Percentiles rank a stretch among this genome's conserved stretches.
phyloP scores from a whole-genome alignment of 2,797 vertebrate genomes.

The Staurois parvus region DNA sequence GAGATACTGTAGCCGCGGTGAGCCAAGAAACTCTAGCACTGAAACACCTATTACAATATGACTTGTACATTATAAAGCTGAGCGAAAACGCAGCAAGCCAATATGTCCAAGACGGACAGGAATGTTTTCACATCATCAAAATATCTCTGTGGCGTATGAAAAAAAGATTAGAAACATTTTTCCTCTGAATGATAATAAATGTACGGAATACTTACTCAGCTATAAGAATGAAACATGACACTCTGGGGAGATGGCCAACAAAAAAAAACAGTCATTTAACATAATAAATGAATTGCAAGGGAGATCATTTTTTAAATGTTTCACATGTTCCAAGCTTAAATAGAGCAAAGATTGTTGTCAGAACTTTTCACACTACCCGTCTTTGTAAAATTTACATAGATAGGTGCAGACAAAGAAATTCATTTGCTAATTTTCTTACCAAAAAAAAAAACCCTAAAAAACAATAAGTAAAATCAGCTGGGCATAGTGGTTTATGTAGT shows the following conservation, averaged over 20 bases:
- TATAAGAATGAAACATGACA: constrained; percentile 28
- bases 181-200: constrained; percentile 36
- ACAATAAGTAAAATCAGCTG: no score
- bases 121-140: constrained; percentile 43
- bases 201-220: constrained; percentile 29
- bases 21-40: constrained; percentile 28
- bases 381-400: no score
- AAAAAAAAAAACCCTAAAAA: no score
- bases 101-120: constrained; percentile 24
- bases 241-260: constrained; percentile 23
- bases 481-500: no score
- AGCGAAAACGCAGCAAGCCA: constrained; percentile 12
- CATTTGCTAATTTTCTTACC: no score
- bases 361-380: background rate
- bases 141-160: constrained; percentile 22
- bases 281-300: constrained; percentile 43
- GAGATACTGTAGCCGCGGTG: constrained; percentile 2
- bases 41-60: constrained; percentile 14
- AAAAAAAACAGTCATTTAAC: constrained; percentile 35
- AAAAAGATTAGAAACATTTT: constrained; percentile 45
- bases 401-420: no score
- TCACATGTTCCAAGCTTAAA: background rate
- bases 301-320: constrained; percentile 16
- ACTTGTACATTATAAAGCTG: constrained; percentile 14
- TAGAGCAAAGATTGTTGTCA: background rate